Evolutionary conservation across 2,888 invertebrate species (phyloP), one percentile per base, ranked within the genome.

Genomic region (Matsumyia berberina): DNA sequence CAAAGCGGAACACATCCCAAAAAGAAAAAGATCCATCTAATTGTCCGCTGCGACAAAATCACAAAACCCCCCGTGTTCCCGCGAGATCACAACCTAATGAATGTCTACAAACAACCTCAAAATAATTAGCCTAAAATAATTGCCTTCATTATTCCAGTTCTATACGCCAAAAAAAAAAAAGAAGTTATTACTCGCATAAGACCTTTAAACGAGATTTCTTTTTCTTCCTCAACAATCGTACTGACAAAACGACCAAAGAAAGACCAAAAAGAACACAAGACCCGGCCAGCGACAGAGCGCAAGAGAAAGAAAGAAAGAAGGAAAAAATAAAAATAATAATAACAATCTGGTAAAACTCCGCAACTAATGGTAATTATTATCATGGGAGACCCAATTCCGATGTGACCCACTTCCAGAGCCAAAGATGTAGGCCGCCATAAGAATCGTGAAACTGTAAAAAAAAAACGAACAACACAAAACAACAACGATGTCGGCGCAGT

Each of bases 361-460:
- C 80, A 80, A 86, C 80, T 81, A 86, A 86, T 86, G 76, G 86
- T 81, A 81, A 86, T 80, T 86, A 86, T 86, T 86, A 86, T 81
- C 86, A 86, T 86, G 86, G 86, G 86, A 86, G 86, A 80, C 86
- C 86, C 81, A 81, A 86, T 86, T 86, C 70, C 86, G 49, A 72
- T 67, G 53, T 81, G 86, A 81, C 86, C 86, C 66, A 86, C 86
- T 80, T 86, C 76, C 70, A 70, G 57, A 67, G 62, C 58, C 79
- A 86, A 72, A 81, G 86, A 86, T 80, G 80, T 86, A 86, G 86
- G 86, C 76, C 86, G 66, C 69, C 80, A 79, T 85, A 85, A 85
- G 79, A 80, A 79, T 85, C 74, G 79, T 74, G 74, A 85, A 85
- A 85, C 85, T 85, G 85, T 85, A 85, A 85, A 42, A 77, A 31